Percentiles rank a stretch among this genome's conserved stretches.
phyloP scores from a whole-genome alignment of 2,797 vertebrate genomes.

The Danio tinwini region DNA sequence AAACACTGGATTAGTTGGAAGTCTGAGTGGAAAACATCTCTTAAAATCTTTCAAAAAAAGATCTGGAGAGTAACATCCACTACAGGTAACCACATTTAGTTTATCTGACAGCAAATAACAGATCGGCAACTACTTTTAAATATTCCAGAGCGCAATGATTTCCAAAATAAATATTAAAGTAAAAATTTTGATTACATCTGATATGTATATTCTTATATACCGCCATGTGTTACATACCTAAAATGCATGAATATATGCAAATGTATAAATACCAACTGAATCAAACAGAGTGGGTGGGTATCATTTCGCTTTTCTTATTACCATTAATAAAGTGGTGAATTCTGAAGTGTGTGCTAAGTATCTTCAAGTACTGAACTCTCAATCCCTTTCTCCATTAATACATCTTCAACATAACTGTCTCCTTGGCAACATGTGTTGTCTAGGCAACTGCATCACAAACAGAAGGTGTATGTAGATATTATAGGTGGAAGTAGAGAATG shows the following conservation, averaged over 20 bases:
- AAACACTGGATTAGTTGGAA: background rate
- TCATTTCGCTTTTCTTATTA: constrained; percentile 1
- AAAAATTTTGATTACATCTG: background rate
- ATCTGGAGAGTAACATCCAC: background rate
- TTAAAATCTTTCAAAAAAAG: background rate
- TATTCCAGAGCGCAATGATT: background rate
- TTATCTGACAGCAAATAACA: background rate
- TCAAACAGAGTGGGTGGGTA: background rate
- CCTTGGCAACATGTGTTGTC: constrained; percentile 76
- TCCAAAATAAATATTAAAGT: background rate
- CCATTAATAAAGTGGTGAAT: constrained; percentile 7
- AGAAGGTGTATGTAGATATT: constrained; percentile 53
- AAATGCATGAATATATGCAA: background rate
- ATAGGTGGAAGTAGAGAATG: constrained; percentile 32
- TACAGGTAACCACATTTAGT: background rate
- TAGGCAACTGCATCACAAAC: constrained; percentile 73
- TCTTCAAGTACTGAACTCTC: constrained; percentile 46
- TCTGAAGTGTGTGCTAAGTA: background rate
- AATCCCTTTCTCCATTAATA: constrained; percentile 42
- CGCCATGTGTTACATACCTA: background rate
- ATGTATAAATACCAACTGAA: constrained; percentile 17
- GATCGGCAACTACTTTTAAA: background rate
- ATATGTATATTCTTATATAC: background rate
- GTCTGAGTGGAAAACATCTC: constrained; percentile 3
- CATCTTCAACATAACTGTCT: constrained; percentile 48